Base-by-base conservation (phyloP, 1,140 invertebrate genomes). In the Drosophila bocqueti region DNA sequence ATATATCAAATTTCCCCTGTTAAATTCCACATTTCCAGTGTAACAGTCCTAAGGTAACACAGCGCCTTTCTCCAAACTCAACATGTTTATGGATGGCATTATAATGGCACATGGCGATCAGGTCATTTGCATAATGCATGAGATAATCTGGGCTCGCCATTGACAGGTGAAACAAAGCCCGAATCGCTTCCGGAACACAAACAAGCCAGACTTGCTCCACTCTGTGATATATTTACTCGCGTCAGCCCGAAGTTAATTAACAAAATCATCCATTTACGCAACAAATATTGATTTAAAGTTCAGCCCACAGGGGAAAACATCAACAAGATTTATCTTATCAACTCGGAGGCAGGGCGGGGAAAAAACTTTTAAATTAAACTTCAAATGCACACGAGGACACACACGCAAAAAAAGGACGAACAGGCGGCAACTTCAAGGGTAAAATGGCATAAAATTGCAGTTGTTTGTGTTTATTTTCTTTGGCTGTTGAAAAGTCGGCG, bases 251-350 rank as follows among this genome's bases (percentile, higher is more conserved):
- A 55, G 60, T 71, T 81, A 78, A 81, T 81, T 82, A 82, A 81
- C 61, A 72, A 82, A 55, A 47, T 73, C 46, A 46, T 34, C 50
- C 42, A 65, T 69, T 66, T 67, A 46, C 66, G 36, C 57, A 21
- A 45, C 61, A 66, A 77, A 78, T 76, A 76, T 81, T 81, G 68
- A 78, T 82, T 78, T 61, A 81, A 78, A 66, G 46, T 65, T 42
- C 50, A 36, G 26, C 72, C 21, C 49, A 18, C 26, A 16, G 38
- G 16, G 18, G 15, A 16, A 61, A 64, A 31, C 43, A 57, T 46
- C 68, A 69, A 47, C 45, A 76, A 57, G 66, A 77, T 63, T 72
- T 58, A 72, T 66, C 63, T 67, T 29, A 54, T 72, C 60, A 42
- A 49, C 13, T 45, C 38, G 38, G 43, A 11, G 36, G 6, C 43